A percentile compares a stretch with the other conserved stretches of the same genome.
Evolutionary conservation across 2,888 invertebrate genomes (phyloP).

Genomic region (Eumacrocentrus americanus): DNA sequence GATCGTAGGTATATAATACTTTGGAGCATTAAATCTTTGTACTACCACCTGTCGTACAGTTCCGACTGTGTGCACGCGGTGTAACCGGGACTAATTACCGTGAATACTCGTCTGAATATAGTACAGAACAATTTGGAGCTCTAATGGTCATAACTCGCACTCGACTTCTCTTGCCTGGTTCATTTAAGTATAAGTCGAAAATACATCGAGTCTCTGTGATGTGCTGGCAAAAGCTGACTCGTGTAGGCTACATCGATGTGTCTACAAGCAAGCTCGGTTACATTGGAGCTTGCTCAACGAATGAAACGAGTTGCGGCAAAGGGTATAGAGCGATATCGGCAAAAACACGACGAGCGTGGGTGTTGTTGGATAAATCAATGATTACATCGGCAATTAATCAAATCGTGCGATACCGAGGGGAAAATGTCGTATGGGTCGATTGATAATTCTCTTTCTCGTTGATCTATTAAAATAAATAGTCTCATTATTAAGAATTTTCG

Average conservation of each 20-base stretch:
- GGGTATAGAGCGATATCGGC: slow-evolving; percentile 21
- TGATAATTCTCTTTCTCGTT: neutral
- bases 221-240: too few species aligned
- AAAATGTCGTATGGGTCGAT: neutral
- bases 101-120: too few species aligned
- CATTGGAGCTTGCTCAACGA: slow-evolving; percentile 9
- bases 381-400: slow-evolving; percentile 43
- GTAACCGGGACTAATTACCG: neutral
- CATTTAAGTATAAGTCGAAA: too few species aligned
- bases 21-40: neutral
- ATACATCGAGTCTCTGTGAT: too few species aligned
- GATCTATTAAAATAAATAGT: neutral
- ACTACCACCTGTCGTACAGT: slow-evolving; percentile 10
- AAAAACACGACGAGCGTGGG: slow-evolving; percentile 37
- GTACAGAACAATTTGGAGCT: too few species aligned
- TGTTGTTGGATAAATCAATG: slow-evolving; percentile 40
- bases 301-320: slow-evolving; percentile 16
- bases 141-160: too few species aligned
- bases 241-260: too few species aligned
- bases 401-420: slow-evolving; percentile 20
- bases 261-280: slow-evolving; percentile 1
- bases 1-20: too few species aligned
- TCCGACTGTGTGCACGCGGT: slow-evolving; percentile 11
- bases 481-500: neutral
- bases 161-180: too few species aligned